phyloP scores from a whole-genome alignment of 2,888 invertebrate species.

The Cylloceria caligata region DNA sequence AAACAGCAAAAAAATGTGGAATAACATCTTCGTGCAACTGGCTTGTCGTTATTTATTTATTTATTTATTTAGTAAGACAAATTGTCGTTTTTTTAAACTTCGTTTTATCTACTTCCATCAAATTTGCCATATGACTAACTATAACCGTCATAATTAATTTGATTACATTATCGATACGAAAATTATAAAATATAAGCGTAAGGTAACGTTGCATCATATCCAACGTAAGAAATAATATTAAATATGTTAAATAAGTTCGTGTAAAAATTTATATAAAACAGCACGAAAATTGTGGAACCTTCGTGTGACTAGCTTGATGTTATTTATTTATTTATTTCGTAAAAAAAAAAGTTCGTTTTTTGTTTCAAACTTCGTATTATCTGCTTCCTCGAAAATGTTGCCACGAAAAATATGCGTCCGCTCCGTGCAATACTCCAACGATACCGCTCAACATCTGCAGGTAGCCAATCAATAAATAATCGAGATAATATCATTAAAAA shows the following conservation, averaged over 20 bases:
- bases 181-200: neutral
- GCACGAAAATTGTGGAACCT: constrained; percentile 1
- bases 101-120: no score
- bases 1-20: no score
- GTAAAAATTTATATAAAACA: neutral
- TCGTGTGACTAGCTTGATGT: neutral
- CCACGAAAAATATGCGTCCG: constrained; percentile 92
- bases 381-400: constrained; percentile 88
- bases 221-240: no score
- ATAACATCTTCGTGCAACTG: no score
- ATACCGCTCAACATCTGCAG: constrained; percentile 91
- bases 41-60: neutral
- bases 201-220: no score
- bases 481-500: neutral
- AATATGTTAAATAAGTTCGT: neutral
- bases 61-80: neutral
- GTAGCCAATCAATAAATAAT: constrained; percentile 8
- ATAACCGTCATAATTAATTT: neutral
- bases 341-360: neutral
- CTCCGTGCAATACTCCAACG: constrained; percentile 90
- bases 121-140: no score
- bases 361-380: constrained; percentile 78
- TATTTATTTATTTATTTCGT: neutral
- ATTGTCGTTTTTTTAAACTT: neutral
- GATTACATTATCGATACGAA: neutral